phyloP scores from a whole-genome alignment of 2,888 invertebrate genomes.

The Drosophila paucipuncta region DNA sequence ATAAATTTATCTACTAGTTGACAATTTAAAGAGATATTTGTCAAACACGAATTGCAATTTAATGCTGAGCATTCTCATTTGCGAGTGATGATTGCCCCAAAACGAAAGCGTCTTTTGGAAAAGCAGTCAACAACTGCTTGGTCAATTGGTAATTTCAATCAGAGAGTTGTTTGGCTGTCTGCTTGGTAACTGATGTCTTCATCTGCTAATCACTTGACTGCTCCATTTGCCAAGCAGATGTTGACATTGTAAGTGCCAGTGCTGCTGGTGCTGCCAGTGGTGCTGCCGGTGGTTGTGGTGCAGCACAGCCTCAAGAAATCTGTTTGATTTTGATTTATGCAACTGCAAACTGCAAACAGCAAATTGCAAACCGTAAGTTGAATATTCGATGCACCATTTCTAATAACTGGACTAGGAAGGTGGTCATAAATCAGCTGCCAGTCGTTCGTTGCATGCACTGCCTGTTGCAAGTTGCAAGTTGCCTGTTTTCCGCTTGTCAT shows the following conservation, averaged over 20 bases:
- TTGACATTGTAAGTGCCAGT: constrained; percentile 24
- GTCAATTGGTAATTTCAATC: constrained; percentile 63
- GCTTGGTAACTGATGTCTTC: constrained; percentile 51
- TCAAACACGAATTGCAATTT: constrained; percentile 29
- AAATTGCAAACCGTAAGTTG: constrained; percentile 33
- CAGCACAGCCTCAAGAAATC: constrained; percentile 49
- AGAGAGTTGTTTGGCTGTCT: constrained; percentile 24
- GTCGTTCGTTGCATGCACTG: constrained; percentile 13
- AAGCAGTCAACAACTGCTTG: constrained; percentile 29
- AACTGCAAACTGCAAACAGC: constrained; percentile 25
- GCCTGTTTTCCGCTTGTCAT: constrained; percentile 31
- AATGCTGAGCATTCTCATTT: background rate
- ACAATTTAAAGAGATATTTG: constrained; percentile 23
- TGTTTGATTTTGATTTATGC: constrained; percentile 73
- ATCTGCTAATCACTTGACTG: constrained; percentile 75
- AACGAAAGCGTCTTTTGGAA: constrained; percentile 40
- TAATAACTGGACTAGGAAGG: constrained; percentile 69
- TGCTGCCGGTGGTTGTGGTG: background rate
- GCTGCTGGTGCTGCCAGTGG: constrained; percentile 7
- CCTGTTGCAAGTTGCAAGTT: constrained; percentile 12
- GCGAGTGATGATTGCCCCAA: constrained; percentile 42
- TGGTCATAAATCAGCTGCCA: constrained; percentile 53
- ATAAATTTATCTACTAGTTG: constrained; percentile 18
- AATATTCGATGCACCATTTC: constrained; percentile 60
- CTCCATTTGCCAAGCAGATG: constrained; percentile 62